These are phyloP conservation scores for Mastacembelus armatus DNA, from an alignment of 2,797 vertebrate species.

Conservation along the genomic window DNA sequence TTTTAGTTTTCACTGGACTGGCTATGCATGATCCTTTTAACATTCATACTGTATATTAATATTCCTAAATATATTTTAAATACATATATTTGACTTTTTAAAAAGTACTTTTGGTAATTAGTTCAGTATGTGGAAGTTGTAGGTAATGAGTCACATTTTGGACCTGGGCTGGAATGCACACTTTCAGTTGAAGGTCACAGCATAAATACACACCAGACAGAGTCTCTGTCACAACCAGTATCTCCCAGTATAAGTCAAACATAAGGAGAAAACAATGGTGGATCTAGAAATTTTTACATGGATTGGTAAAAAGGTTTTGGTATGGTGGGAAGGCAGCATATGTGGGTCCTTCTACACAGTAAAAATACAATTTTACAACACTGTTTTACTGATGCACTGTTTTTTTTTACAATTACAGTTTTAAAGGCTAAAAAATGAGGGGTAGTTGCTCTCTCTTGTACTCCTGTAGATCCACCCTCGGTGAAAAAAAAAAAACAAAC, in stretches of 20 bases:
- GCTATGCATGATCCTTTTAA: neutral
- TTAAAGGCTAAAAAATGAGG: too few relatives aligned
- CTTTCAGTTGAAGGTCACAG: neutral
- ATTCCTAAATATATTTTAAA: neutral
- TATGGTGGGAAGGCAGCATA: too few relatives aligned
- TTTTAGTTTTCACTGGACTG: neutral
- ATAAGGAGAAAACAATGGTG: too few relatives aligned
- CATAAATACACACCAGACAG: slow-evolving; percentile 1
- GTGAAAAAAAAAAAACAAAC: too few relatives aligned
- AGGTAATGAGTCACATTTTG: slow-evolving; percentile 12
- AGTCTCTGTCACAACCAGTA: neutral
- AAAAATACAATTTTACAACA: too few relatives aligned
- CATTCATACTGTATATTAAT: neutral
- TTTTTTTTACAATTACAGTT: too few relatives aligned
- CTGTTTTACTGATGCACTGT: too few relatives aligned
- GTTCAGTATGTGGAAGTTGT: neutral
- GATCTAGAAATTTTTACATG: too few relatives aligned
- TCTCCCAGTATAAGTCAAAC: neutral
- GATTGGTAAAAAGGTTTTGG: too few relatives aligned
- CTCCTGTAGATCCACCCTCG: too few relatives aligned
- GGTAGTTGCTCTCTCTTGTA: too few relatives aligned
- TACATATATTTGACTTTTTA: neutral
- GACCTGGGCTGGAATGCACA: slow-evolving; percentile 10
- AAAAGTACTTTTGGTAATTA: neutral
- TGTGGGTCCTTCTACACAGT: too few relatives aligned